A percentile compares a stretch with the other conserved stretches of the same genome.
phyloP scores from a whole-genome alignment of 2,113 vertebrate species.

The Salvelinus alpinus region DNA sequence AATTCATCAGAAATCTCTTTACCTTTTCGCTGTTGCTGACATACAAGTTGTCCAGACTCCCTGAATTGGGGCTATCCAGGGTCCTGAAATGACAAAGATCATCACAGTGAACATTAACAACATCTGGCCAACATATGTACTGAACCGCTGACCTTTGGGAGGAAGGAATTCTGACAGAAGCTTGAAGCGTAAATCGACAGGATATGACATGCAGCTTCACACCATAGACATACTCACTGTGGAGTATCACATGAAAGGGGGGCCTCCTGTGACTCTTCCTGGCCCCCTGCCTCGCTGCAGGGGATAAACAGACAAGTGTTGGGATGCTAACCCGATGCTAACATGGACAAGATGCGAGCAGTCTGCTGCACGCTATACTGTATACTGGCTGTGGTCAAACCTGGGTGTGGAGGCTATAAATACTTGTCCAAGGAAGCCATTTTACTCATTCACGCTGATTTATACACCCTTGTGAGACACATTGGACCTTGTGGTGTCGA shows the following conservation, averaged over 20 bases:
- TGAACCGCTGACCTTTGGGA: neutral
- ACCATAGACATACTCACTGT: slow-evolving; percentile 69
- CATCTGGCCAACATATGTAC: neutral
- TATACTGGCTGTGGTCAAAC: too few relatives aligned
- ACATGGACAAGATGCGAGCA: slow-evolving; percentile 25
- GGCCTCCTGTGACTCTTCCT: slow-evolving; percentile 55
- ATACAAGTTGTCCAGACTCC: slow-evolving; percentile 79
- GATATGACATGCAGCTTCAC: neutral
- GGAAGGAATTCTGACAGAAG: neutral
- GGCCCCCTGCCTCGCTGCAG: slow-evolving; percentile 66
- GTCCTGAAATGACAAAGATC: slow-evolving; percentile 67
- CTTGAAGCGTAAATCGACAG: neutral
- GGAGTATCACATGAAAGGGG: slow-evolving; percentile 54
- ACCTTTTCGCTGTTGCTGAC: slow-evolving; percentile 78
- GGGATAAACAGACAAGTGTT: slow-evolving; percentile 49
- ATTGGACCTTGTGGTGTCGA: too few relatives aligned
- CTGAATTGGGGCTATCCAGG: slow-evolving; percentile 71
- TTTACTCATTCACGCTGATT: too few relatives aligned
- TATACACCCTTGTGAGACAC: too few relatives aligned
- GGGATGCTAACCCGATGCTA: slow-evolving; percentile 35
- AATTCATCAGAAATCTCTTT: neutral
- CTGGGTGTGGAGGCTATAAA: too few relatives aligned
- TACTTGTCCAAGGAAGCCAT: too few relatives aligned
- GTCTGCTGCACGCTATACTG: neutral
- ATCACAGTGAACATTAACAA: slow-evolving; percentile 4